Base-by-base conservation (phyloP, 2,797 vertebrate species). In the Adelosebastes latens region DNA sequence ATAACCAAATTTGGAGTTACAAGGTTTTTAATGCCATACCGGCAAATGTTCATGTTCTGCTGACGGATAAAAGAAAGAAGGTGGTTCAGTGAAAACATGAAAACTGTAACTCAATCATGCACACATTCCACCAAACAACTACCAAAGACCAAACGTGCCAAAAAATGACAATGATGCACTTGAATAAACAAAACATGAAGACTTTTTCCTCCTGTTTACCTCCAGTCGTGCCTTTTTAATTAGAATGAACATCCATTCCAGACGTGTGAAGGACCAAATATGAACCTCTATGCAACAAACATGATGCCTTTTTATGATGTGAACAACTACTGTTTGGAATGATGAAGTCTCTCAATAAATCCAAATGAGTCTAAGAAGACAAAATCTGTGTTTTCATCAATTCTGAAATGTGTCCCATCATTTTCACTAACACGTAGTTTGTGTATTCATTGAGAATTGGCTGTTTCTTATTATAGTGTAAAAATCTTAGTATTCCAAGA, bases 271-370 rank as follows among this genome's bases (percentile, higher is more conserved):
- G 53, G 83, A 92, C 80, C 85, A 87, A 84, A 87, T n/a, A 7
- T 10, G 75, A 27, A 71, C 52, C 18, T 83, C 31, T 85, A 31
- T 81, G 76, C 79, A 87, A 66, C 8, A 27, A 71, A 72, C 1
- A 1, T 25, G 31, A 68, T 75, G 71, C 46, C 58, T 85, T 76
- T 75, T 81, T 14, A 74, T 65, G 18, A 3, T 88, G 83, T 87
- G 53, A 88, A 75, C 52, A 4, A 20, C 20, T 49, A 2, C 32
- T 87, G 76, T 89, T 82, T 77, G 80, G 9, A 69, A 70, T 58
- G 4, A 75, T 65, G 61, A 79, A 67, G 72, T 46, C 24, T 66
- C n/a, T 71, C 31, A 92, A 94, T 94, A 94, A 93, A 94, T 27
- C 5, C 2, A 81, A 62, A 72, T 49, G 13, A 74, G 9, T 71